Base-by-base conservation (phyloP, 2,797 vertebrate species). In the Bovichtus variegatus region DNA sequence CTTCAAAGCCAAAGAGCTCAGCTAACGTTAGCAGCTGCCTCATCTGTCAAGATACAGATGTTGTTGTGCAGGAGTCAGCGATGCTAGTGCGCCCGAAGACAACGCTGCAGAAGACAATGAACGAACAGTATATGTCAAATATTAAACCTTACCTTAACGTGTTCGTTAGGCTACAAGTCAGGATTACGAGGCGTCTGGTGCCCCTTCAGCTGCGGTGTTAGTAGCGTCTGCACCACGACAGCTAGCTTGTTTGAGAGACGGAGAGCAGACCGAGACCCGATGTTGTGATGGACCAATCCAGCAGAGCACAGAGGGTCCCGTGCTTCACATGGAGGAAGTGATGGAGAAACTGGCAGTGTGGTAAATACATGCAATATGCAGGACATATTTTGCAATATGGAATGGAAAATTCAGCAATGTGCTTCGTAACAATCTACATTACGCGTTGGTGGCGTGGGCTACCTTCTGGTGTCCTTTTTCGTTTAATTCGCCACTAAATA, bases 31-130 rank as follows among this genome's bases (percentile, higher is more conserved):
- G 90, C 91, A 87, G 80, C 87, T 78, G 87, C 71, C 68, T 78
- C 89, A 54, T 76, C 89, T 85, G 83, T 86, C 81, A 70, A 73
- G 31, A 88, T 82, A 65, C 93, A 93, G 93, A 92, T 94, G 92
- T 91, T 88, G 61, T 27, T 34, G 71, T 55, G 73, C 84, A 69
- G 53, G 61, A 81, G 74, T 64, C 71, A 41, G 66, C 57, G 86
- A 90, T 88, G 86, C 81, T 80, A 76, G 40, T 29, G 62, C 40
- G 25, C 2, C 23, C 43, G 2, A 29, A 9, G 2, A 31, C 23
- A 54, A 12, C 31, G 38, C 29, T 6, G 9, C 2, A 31, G 2
- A 38, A 16, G 61, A 21, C 0, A 18, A n/a, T 44, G 61, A 6
- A 5, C 10, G 12, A n/a, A 40, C 0, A 23, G 0, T 2, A 4